Conservation (phyloP, 1,140 invertebrate genomes). For the Melanaphis sacchari region DNA sequence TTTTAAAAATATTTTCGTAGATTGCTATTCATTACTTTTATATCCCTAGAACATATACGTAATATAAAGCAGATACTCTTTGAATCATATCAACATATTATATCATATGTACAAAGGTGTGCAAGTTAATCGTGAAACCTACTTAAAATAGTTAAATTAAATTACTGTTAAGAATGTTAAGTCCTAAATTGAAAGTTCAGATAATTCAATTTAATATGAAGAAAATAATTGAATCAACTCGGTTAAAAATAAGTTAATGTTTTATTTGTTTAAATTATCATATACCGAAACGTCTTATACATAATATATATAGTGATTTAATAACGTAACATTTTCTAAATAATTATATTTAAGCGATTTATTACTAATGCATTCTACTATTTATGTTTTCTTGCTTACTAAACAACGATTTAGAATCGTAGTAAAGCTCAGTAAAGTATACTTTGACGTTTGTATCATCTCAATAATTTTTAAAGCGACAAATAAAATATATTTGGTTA, state of each 20-base stretch:
- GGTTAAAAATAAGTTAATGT: too few relatives aligned
- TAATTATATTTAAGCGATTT: too few relatives aligned
- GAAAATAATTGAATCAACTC: too few relatives aligned
- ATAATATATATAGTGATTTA: too few relatives aligned
- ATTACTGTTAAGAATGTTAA: too few relatives aligned
- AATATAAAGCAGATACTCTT: neutral
- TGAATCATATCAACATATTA: neutral
- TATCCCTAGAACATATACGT: too few relatives aligned
- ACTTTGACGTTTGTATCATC: too few relatives aligned
- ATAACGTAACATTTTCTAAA: too few relatives aligned
- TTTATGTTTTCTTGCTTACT: neutral
- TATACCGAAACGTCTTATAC: rapidly evolving
- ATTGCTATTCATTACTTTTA: neutral
- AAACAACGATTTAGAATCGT: too few relatives aligned
- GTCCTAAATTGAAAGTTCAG: neutral
- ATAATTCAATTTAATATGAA: neutral
- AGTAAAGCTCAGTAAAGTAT: too few relatives aligned
- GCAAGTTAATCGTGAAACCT: neutral
- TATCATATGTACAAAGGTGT: neutral
- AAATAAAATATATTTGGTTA: neutral
- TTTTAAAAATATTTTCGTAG: neutral
- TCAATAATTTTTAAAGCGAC: neutral
- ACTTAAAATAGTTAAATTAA: neutral
- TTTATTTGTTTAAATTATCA: too few relatives aligned
- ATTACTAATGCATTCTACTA: neutral